Base-by-base conservation (phyloP, 35 echinoderm and acorn worm species). In the Nesometra sesokonis region DNA sequence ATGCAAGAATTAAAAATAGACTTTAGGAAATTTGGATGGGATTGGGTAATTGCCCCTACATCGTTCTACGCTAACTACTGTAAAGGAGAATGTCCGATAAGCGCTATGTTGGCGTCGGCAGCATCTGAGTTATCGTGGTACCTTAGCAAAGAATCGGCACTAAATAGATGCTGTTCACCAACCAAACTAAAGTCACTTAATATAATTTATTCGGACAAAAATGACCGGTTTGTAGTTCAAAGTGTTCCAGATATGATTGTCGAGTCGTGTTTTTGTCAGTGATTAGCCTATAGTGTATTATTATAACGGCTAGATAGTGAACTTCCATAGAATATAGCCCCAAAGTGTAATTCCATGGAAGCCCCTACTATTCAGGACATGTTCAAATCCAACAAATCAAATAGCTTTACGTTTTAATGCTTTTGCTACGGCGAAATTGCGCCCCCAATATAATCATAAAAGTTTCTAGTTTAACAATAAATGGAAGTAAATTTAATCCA, bases 1-100 rank as follows among this genome's bases (percentile, higher is more conserved):
- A 87, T 35, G 80, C 92, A 92, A 46, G 84, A 87, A 27, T 81
- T 99, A 34, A 36, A 32, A 21, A 88, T 99, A 1, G 93, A 92
- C 90, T 99, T 99, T 37, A 87, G 88, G 27, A 77, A 92, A 82
- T 91, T 99, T 35, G 90, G 87, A 7, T 99, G 96, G 96, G 96
- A 99, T 76, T 99, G 96, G 96, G 90, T 99, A 35, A 89, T 99
- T 27, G 90, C 90, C 0, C 96, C 96, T 5, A 90, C 86, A 32
- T 37, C 79, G 17, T 99, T 90, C 77, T 80, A 85, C 7, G 96
- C 96, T 4, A 99, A 99, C 78, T 94, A 94, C 79, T 99, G 96
- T 78, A 87, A 83, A 29, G 96, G 96, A 13, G 35, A 84, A n/a
- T 99, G 96, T 82, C 96, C 96, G 2, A 30, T 30, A 13, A 83